Evolutionary conservation across 2,888 invertebrate species (phyloP).

Genomic region (Synergus umbraculus): DNA sequence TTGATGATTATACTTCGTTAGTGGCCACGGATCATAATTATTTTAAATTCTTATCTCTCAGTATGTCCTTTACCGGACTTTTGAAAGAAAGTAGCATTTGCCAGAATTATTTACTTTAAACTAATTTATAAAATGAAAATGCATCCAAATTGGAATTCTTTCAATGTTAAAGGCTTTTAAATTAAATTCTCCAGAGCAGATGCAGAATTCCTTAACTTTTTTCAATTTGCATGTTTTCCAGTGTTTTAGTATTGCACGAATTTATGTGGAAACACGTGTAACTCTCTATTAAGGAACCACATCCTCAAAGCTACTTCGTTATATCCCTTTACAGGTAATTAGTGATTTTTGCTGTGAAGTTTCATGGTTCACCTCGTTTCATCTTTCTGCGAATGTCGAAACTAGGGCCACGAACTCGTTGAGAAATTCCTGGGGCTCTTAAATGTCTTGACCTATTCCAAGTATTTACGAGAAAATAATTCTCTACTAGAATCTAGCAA

Average conservation of each 20-base stretch:
- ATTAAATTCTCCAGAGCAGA: background rate
- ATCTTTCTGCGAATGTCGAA: background rate
- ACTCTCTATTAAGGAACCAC: background rate
- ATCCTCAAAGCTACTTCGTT: background rate
- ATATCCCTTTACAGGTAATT: background rate
- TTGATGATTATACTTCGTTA: slow-evolving; percentile 20
- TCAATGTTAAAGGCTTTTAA: background rate
- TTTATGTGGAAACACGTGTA: background rate
- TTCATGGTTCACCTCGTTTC: background rate
- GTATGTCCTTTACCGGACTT: background rate
- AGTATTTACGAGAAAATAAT: background rate
- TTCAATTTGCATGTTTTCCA: too few species aligned
- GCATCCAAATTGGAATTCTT: too few species aligned
- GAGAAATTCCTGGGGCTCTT: background rate
- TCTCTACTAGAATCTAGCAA: background rate
- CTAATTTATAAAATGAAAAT: background rate
- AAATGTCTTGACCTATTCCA: background rate
- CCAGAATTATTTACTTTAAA: background rate
- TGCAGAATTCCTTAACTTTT: background rate
- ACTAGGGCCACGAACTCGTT: background rate
- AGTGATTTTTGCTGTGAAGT: background rate
- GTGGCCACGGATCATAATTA: background rate
- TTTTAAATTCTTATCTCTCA: background rate
- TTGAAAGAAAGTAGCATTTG: background rate
- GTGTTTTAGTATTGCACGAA: background rate